Percentiles rank a stretch among this genome's conserved stretches.
These are phyloP conservation scores for Sabellastarte sp. DNA, from an alignment of 2,888 invertebrate species.

Conservation along the genomic window DNA sequence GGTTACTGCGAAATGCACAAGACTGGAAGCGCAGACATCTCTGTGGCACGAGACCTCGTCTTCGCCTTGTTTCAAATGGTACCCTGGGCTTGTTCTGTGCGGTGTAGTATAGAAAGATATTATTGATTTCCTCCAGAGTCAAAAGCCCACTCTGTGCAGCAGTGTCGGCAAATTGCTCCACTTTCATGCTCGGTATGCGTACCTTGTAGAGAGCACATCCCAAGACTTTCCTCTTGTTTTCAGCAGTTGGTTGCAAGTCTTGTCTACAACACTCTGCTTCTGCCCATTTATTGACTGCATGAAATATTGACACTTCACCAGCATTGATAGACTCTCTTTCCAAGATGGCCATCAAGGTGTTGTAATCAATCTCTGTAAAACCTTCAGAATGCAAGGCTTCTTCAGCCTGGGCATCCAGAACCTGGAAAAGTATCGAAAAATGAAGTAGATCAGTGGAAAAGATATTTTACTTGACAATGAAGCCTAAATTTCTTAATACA, in stretches of 20 bases:
- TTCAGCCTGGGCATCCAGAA: slow-evolving; percentile 94
- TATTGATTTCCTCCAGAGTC: slow-evolving; percentile 88
- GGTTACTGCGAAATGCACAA: slow-evolving; percentile 86
- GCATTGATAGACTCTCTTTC: slow-evolving; percentile 92
- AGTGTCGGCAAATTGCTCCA: slow-evolving; percentile 92
- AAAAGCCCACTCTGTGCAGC: slow-evolving; percentile 90
- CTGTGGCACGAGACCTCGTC: slow-evolving; percentile 87
- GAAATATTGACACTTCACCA: slow-evolving; percentile 79
- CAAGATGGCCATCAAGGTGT: slow-evolving; percentile 87
- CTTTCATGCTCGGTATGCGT: slow-evolving; percentile 88
- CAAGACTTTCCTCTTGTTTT: slow-evolving; percentile 65
- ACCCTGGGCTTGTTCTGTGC: slow-evolving; percentile 82
- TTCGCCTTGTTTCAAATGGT: slow-evolving; percentile 77
- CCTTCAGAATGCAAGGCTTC: slow-evolving; percentile 94
- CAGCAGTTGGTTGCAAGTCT: slow-evolving; percentile 77
- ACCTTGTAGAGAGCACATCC: slow-evolving; percentile 78
- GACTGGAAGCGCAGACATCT: slow-evolving; percentile 91
- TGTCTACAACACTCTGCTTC: slow-evolving; percentile 83
- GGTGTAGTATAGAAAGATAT: slow-evolving; percentile 92
- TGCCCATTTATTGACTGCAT: slow-evolving; percentile 91
- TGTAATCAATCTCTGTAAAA: slow-evolving; percentile 91
- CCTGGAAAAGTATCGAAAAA: too few species aligned
- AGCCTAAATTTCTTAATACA: too few species aligned
- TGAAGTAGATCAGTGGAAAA: too few species aligned
- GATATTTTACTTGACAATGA: too few species aligned